A percentile compares a stretch with the other conserved stretches of the same genome.
phyloP scores from a whole-genome alignment of 2,113 vertebrate species.

The Galbula dea region DNA sequence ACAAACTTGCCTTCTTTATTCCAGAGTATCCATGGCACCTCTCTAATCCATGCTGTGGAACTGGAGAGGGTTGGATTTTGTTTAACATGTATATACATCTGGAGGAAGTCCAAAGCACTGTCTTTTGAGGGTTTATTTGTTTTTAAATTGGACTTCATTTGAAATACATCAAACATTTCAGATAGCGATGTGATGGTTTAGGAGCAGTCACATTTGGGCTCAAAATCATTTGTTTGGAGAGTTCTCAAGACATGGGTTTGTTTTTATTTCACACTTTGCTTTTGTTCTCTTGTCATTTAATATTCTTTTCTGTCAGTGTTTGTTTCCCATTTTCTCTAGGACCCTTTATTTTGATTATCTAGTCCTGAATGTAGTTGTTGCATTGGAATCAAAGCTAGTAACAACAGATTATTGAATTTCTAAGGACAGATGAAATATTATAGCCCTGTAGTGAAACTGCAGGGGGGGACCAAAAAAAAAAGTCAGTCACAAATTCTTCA shows the following conservation, averaged over 20 bases:
- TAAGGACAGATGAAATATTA: background rate
- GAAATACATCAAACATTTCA: conserved; percentile 41
- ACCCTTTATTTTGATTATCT: conserved; percentile 41
- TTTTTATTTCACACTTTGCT: conserved; percentile 58
- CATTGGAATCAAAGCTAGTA: background rate
- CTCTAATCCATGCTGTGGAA: background rate
- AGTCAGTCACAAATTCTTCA: background rate
- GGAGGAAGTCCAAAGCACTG: background rate
- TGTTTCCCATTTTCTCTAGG: conserved; percentile 31
- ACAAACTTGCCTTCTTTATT: conserved; percentile 6
- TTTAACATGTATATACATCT: background rate
- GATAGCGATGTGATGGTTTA: background rate
- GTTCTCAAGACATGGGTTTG: conserved; percentile 41
- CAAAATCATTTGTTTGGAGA: conserved; percentile 4
- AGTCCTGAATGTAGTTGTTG: background rate
- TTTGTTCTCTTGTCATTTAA: conserved; percentile 55
- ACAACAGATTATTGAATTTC: background rate
- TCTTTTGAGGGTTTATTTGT: conserved; percentile 45
- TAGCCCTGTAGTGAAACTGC: background rate
- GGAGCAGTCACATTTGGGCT: conserved; percentile 24
- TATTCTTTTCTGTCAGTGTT: conserved; percentile 26
- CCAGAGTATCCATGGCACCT: background rate
- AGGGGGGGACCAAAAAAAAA: background rate
- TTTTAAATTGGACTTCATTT: conserved; percentile 46
- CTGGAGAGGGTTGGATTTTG: background rate